A percentile compares a stretch with the other conserved stretches of the same genome.
Conservation (phyloP, 2,888 invertebrate species). For the Sipunculus nudus region DNA sequence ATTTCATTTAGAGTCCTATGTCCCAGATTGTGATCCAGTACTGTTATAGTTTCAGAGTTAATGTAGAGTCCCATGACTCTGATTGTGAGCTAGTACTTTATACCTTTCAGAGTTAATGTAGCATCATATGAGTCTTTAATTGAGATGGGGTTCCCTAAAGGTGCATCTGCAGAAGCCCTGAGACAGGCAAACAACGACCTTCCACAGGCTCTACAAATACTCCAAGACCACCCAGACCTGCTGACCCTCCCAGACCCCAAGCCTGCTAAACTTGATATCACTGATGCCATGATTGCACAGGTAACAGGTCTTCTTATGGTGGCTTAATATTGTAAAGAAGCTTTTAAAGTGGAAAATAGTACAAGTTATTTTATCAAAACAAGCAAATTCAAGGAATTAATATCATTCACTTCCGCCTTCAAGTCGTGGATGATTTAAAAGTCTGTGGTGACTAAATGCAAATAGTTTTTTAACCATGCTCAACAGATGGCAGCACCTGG, state of each 20-base stretch:
- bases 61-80: conserved; percentile 3
- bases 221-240: conserved; percentile 74
- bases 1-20: too few species aligned
- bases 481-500: too few species aligned
- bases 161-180: conserved; percentile 73
- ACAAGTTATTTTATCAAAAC: too few species aligned
- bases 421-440: too few species aligned
- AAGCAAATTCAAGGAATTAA: too few species aligned
- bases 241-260: conserved; percentile 66
- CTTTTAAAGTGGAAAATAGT: too few species aligned
- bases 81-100: background rate
- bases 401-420: too few species aligned
- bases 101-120: conserved; percentile 53
- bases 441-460: too few species aligned
- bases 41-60: too few species aligned
- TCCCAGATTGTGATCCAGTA: too few species aligned
- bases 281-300: conserved; percentile 55
- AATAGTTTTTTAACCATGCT: too few species aligned
- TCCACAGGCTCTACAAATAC: conserved; percentile 73
- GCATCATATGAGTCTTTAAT: conserved; percentile 52
- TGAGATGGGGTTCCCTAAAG: conserved; percentile 76
- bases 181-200: conserved; percentile 76
- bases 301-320: too few species aligned
- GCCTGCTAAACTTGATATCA: conserved; percentile 35
- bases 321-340: background rate